These are phyloP conservation scores for Microtus oregoni DNA, from an alignment of 2,113 vertebrate genomes.

Conservation along the genomic window DNA sequence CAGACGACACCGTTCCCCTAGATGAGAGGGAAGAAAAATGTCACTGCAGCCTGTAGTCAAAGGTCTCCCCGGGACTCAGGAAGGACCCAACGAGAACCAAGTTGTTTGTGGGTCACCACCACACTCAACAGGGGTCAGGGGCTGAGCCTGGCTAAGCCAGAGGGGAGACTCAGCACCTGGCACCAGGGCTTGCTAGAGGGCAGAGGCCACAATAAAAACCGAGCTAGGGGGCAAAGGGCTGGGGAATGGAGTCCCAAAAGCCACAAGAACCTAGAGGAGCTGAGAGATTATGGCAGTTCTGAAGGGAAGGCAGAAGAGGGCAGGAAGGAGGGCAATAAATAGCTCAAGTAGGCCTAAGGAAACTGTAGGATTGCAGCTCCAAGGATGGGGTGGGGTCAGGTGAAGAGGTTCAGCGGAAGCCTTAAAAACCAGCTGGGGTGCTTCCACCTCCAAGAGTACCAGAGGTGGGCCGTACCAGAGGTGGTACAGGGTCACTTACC, in stretches of 20 bases:
- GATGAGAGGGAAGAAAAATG: too few relatives aligned
- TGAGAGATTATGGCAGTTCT: background rate
- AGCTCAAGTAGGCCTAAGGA: background rate
- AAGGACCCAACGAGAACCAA: background rate
- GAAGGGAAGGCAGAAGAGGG: background rate
- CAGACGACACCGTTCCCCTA: accelerated
- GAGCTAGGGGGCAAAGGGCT: too few relatives aligned
- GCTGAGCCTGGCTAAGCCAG: too few relatives aligned
- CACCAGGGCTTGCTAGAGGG: too few relatives aligned
- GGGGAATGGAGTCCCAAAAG: background rate
- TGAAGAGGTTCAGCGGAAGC: background rate
- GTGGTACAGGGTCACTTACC: too few relatives aligned
- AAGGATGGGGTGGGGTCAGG: background rate
- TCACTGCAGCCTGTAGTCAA: too few relatives aligned
- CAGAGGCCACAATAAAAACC: too few relatives aligned
- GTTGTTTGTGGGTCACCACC: background rate
- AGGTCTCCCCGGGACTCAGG: too few relatives aligned
- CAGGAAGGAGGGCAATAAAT: background rate
- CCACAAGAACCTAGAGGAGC: background rate
- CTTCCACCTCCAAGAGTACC: background rate
- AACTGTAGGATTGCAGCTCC: background rate
- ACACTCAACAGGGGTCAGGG: too few relatives aligned
- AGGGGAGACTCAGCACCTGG: too few relatives aligned
- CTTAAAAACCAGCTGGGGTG: background rate
- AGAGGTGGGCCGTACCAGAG: background rate